phyloP scores from a whole-genome alignment of 2,888 invertebrate species.

The Lasius fuliginosus region DNA sequence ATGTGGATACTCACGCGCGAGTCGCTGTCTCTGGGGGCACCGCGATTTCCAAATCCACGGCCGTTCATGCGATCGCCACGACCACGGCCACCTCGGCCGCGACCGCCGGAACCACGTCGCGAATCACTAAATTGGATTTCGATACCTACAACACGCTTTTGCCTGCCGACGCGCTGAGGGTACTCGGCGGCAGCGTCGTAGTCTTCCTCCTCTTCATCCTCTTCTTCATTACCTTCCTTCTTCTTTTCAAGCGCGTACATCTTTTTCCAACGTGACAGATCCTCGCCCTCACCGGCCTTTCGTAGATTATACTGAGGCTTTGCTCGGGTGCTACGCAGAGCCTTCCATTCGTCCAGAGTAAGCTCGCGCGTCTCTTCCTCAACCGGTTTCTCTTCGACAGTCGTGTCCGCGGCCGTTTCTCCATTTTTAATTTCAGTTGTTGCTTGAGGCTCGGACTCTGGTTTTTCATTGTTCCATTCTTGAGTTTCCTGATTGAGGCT shows the following conservation, averaged over 20 bases:
- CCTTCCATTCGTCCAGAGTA: constrained; percentile 98
- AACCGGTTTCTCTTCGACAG: constrained; percentile 86
- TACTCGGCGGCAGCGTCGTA: constrained; percentile 92
- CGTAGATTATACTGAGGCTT: constrained; percentile 96
- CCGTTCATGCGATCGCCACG: constrained; percentile 86
- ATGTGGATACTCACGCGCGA: constrained; percentile 79
- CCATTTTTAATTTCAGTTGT: constrained; percentile 81
- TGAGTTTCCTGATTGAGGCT: constrained; percentile 83
- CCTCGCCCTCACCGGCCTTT: constrained; percentile 98
- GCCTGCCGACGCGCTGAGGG: constrained; percentile 94
- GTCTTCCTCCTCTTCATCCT: constrained; percentile 90
- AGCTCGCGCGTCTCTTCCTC: constrained; percentile 93
- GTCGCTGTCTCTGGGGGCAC: constrained; percentile 84
- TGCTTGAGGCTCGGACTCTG: constrained; percentile 85
- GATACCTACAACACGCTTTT: constrained; percentile 94
- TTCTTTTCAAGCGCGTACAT: constrained; percentile 93
- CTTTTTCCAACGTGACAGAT: constrained; percentile 96
- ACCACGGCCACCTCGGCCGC: constrained; percentile 89
- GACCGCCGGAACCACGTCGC: constrained; percentile 90
- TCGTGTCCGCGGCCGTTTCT: constrained; percentile 79
- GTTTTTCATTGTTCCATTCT: constrained; percentile 87
- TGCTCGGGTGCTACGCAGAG: constrained; percentile 92
- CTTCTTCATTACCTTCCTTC: constrained; percentile 90
- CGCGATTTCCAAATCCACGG: constrained; percentile 86
- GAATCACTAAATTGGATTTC: constrained; percentile 95